Base-by-base conservation (phyloP, 2,113 vertebrate genomes). In the Prunella himalayana region DNA sequence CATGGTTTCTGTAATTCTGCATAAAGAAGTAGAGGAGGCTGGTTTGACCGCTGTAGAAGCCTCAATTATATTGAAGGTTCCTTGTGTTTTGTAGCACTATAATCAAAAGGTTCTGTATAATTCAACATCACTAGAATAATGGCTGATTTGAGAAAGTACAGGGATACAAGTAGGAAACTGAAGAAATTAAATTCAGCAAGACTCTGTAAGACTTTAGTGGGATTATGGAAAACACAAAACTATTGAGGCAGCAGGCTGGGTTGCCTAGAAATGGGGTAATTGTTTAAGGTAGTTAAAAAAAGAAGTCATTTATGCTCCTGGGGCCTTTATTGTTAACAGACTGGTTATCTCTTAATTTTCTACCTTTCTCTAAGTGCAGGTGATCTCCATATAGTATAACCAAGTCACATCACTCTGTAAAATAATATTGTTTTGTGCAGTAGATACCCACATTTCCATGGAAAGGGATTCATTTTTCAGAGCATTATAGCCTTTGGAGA, bases 61-160 rank as follows among this genome's bases (percentile, higher is more conserved):
- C 33, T 88, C 44, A 88, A 42, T 64, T 94, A 45, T 24, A 51
- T 24, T 77, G 89, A 95, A 83, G 39, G 68, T 35, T 76, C 77
- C 76, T 72, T 71, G 84, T 73, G 60, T 70, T 90, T 88, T 56
- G n/a, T 54, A 88, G 70, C 17, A 56, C 81, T 93, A 39, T 54
- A 85, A 85, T 90, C 61, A 95, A 87, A 94, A 93, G 87, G 66
- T 81, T 89, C 66, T 83, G 83, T 86, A 37, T 70, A 95, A 96
- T 93, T 94, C 77, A 89, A 83, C 83, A 93, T 89, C 80, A 93
- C 61, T 80, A 56, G 73, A 76, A 90, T 73, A 94, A 92, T 80
- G 69, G 76, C 45, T 82, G 64, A 85, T 70, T 77, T 77, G n/a
- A 70, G 63, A 91, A 87, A 90, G 25, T 54, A 82, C 35, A 61